Base-by-base conservation (phyloP, 2,888 invertebrate genomes). In the Heliconius ethilla region DNA sequence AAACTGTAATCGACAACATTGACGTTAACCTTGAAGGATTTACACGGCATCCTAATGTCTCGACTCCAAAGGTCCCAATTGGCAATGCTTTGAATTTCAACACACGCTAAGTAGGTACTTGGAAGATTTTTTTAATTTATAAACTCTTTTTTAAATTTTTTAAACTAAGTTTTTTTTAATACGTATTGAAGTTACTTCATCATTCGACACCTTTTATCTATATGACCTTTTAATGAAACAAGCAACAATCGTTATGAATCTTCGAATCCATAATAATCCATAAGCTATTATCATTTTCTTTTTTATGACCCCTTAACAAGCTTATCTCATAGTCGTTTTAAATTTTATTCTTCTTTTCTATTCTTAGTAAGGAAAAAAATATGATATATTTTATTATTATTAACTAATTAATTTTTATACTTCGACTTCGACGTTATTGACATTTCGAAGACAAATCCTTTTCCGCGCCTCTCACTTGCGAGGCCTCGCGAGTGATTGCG, bases 191-290 rank as follows among this genome's bases (percentile, higher is more conserved):
- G 55, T 76, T 84, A 86, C 81, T 87, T 85, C 83, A 86, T 86
- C 86, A 85, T 82, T 85, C 83, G 84, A 82, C 85, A 82, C 82
- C 7, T 76, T 83, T 87, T 90, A 91, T 90, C 90, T 75, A 18
- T 82, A 75, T 88, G 87, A 89, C 88, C 88, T 87, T 84, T 86
- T 86, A 81, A 85, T 85, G 82, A 87, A 51, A 86, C 85, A 85
- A 86, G 82, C 84, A 45, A 7, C 25, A 84, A 75, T 72, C 66
- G 62, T 67, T 72, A 67, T 75, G 67, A 72, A 63, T 70, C 45
- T 29, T 65, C 66, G 67, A 63, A 76, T 80, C 76, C 75, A 76
- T 76, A 79, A 75, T 59, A 37, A 51, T 76, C 51, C 73, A 67
- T 73, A 62, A 40, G 67, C 63, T 75, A 75, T 51, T 22, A 22